Percentiles rank a stretch among this genome's conserved stretches.
These are phyloP conservation scores for Stictonetta naevosa DNA, from an alignment of 2,113 vertebrate genomes.

Conservation along the genomic window DNA sequence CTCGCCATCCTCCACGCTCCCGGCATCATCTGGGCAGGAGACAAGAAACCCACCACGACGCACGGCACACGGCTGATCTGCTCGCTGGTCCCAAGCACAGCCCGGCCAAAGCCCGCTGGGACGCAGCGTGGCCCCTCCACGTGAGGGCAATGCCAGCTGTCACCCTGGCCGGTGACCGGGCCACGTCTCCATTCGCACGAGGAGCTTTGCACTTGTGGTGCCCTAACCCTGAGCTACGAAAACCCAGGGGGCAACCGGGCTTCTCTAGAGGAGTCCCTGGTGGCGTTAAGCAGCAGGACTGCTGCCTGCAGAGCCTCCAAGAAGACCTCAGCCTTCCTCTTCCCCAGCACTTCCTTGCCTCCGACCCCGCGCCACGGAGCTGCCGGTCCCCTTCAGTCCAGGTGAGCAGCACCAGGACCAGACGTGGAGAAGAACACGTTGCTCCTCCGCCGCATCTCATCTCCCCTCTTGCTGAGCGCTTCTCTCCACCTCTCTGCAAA, in stretches of 20 bases:
- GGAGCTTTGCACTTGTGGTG: neutral
- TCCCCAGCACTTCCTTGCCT: neutral
- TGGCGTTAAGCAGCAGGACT: neutral
- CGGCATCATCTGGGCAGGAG: neutral
- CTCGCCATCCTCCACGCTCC: neutral
- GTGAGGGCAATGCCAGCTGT: neutral
- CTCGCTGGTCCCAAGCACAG: fast-evolving
- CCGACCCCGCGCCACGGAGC: fast-evolving
- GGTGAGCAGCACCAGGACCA: neutral
- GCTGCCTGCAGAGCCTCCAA: neutral
- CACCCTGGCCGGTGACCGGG: neutral
- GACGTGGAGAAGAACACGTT: fast-evolving
- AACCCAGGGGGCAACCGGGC: neutral
- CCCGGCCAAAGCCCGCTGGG: neutral
- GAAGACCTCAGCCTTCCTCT: neutral
- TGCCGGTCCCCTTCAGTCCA: fast-evolving
- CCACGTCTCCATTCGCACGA: fast-evolving
- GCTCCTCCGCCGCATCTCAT: neutral
- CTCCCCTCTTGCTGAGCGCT: neutral
- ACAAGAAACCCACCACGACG: neutral
- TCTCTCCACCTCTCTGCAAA: neutral
- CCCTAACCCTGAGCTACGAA: neutral
- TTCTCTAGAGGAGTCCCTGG: neutral
- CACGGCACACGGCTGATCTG: fast-evolving
- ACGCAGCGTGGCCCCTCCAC: neutral